These are phyloP conservation scores for Lucilia sericata DNA, from an alignment of 1,140 invertebrate species.

Conservation along the genomic window DNA sequence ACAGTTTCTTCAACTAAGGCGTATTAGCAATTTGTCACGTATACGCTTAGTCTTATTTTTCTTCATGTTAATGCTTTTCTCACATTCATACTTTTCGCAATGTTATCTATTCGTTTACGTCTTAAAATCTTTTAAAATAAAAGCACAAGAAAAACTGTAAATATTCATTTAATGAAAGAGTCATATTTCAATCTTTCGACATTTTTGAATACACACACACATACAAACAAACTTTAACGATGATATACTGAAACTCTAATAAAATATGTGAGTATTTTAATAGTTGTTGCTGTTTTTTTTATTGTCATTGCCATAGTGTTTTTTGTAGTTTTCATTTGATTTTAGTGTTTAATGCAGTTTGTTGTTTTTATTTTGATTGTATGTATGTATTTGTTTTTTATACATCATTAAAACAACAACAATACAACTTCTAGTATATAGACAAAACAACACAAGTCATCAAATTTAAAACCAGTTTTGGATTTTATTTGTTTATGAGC, in stretches of 20 bases:
- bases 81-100: too few relatives aligned
- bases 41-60: slow-evolving; percentile 29
- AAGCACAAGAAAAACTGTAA: background rate
- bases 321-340: background rate
- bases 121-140: background rate
- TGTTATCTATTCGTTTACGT: background rate
- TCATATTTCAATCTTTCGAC: background rate
- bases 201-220: background rate
- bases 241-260: background rate
- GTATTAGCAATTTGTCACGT: slow-evolving; percentile 40
- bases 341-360: background rate
- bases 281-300: background rate
- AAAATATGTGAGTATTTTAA: background rate
- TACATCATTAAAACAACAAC: background rate
- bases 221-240: background rate
- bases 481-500: background rate
- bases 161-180: background rate
- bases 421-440: too few relatives aligned
- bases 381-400: background rate
- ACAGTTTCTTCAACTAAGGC: slow-evolving; percentile 5
- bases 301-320: background rate
- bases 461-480: background rate
- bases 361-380: background rate
- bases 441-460: too few relatives aligned
- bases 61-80: background rate